These are phyloP conservation scores for Meloidogyne floridensis DNA, from an alignment of 1,140 invertebrate genomes.

Conservation along the genomic window DNA sequence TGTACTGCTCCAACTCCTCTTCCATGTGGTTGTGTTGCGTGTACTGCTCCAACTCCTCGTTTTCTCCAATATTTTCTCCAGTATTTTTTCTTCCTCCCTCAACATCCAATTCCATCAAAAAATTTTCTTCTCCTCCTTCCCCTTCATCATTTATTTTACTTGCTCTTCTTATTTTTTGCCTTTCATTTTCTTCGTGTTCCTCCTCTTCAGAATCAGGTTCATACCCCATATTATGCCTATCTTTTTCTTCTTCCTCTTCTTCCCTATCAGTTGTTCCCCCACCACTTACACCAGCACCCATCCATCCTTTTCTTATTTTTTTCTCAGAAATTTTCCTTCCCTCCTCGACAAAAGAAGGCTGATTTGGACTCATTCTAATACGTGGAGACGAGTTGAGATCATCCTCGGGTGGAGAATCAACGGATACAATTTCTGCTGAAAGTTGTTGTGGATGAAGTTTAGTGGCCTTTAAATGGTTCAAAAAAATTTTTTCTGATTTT, in stretches of 20 bases:
- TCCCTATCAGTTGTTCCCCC: constrained; percentile 2
- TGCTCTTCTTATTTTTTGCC: neutral
- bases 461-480: neutral
- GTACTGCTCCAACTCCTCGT: constrained; percentile 4
- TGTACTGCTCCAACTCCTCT: neutral
- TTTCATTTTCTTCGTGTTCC: neutral
- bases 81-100: neutral
- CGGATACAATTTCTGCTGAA: neutral
- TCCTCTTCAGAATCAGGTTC: constrained; percentile 28
- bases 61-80: neutral
- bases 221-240: constrained; percentile 21
- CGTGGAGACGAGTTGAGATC: constrained; percentile 16
- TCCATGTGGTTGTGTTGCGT: constrained; percentile 9
- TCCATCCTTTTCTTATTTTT: constrained; percentile 20
- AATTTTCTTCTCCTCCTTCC: neutral
- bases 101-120: neutral
- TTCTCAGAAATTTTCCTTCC: constrained; percentile 21
- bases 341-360: neutral
- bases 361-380: constrained; percentile 30
- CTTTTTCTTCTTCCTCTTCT: constrained; percentile 18
- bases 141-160: neutral
- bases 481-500: neutral
- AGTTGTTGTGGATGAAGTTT: neutral
- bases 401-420: neutral
- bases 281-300: neutral